Evolutionary conservation across 2,113 vertebrate species (phyloP), one percentile per base, ranked within the genome.

Genomic region (Chiloscyllium plagiosum): DNA sequence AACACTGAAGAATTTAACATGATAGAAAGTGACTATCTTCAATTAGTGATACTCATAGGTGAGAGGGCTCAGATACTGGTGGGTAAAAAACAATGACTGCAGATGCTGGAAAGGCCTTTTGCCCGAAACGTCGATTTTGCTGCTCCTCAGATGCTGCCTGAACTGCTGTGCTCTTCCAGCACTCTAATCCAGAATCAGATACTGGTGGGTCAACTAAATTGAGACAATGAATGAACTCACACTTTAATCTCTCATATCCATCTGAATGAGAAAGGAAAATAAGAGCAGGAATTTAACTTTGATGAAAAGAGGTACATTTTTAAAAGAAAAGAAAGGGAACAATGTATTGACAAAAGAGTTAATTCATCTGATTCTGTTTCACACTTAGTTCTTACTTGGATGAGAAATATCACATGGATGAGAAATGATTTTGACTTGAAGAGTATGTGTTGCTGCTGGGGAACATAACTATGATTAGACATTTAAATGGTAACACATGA

Each of bases 401-500:
- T 47, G 42, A 1, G 12, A 61, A 83, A 42, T 6, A 42, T 17
- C 80, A 83, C 37, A 83, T 83, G 80, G 37, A 37, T 93, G 61
- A 93, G 89, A 93, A 93, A 93, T 93, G 33, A 66, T 93, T 93
- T 66, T 93, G 33, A 65, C 29, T 61, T n/a, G 52, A 65, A 61
- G 56, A 93, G 50, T 65, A 61, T 90, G 52, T 29, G n/a, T 33
- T 61, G 52, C 52, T 90, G 52, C 86, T 52, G 86, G 86, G 87
- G 52, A 92, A 92, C 56, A 29, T 33, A 65, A 93, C 89, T 22
- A 93, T 68, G 89, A 93, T 93, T n/a, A 66, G 89, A 93, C 61
- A 66, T 22, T 93, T 68, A 66, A 66, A 93, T 26, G 65, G 87
- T n/a, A 65, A 92, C 87, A n/a, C 56, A 83, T 92, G 56, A 92